These are phyloP conservation scores for Carcharodon carcharias DNA, from an alignment of 2,797 vertebrate species.

Conservation along the genomic window DNA sequence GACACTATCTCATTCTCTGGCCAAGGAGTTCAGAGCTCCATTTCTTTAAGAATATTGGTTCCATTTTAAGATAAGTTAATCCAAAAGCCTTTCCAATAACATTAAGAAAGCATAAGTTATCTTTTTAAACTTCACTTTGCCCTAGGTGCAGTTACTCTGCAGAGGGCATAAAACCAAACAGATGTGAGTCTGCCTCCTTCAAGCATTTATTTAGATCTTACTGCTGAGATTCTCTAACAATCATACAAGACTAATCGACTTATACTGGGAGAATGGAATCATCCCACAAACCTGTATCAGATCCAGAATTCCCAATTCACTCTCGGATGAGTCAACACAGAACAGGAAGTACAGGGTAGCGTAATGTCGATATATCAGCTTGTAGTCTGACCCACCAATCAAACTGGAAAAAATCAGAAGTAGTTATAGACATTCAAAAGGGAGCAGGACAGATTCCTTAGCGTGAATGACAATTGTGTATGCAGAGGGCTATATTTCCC, in stretches of 20 bases:
- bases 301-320: conserved; percentile 71
- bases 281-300: conserved; percentile 64
- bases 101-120: background rate
- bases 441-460: background rate
- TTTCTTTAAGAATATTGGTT: background rate
- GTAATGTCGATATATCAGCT: conserved; percentile 70
- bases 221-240: background rate
- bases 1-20: background rate
- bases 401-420: conserved; percentile 51
- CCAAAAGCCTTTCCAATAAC: background rate
- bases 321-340: conserved; percentile 71
- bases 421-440: background rate
- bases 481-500: too few relatives aligned
- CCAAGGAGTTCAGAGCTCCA: background rate
- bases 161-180: background rate
- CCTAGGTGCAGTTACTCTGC: background rate
- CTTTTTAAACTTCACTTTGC: background rate
- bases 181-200: background rate
- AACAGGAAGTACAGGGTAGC: conserved; percentile 70
- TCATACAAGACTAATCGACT: background rate
- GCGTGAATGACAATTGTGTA: background rate
- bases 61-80: background rate
- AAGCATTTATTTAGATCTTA: background rate
- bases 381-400: conserved; percentile 68
- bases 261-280: background rate